phyloP scores from a whole-genome alignment of 23 tunicate species.

The Botrylloides violaceus region DNA sequence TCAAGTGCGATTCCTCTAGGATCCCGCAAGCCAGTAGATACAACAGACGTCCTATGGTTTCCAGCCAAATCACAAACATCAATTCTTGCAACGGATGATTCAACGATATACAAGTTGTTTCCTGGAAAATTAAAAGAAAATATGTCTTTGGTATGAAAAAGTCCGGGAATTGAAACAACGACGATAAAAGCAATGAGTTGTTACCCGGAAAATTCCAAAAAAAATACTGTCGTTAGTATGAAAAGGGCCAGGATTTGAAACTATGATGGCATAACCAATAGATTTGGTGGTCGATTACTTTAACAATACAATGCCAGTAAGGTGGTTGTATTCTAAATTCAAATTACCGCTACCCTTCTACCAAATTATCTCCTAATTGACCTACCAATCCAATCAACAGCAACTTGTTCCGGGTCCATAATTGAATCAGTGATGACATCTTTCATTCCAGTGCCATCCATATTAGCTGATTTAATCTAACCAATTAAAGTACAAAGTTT shows the following conservation, averaged over 20 bases:
- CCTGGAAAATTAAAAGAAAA: constrained; percentile 6
- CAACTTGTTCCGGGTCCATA: constrained; percentile 60
- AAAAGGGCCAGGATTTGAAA: too few species aligned
- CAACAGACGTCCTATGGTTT: constrained; percentile 34
- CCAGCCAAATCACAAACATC: constrained; percentile 67
- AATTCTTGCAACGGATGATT: constrained; percentile 65
- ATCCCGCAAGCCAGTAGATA: constrained; percentile 48
- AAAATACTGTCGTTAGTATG: too few species aligned
- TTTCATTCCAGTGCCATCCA: constrained; percentile 36
- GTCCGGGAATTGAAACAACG: too few species aligned
- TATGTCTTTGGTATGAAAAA: too few species aligned
- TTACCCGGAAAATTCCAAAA: too few species aligned
- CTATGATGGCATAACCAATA: too few species aligned
- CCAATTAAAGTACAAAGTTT: not conserved
- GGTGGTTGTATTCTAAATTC: too few species aligned
- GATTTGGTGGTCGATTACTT: too few species aligned
- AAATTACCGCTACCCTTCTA: too few species aligned
- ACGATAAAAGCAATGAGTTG: too few species aligned
- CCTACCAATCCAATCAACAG: constrained; percentile 83
- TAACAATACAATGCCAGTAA: too few species aligned
- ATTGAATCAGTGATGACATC: constrained; percentile 30
- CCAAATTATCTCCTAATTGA: too few species aligned
- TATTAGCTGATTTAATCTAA: constrained; percentile 60
- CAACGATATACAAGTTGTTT: constrained; percentile 68
- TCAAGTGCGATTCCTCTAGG: constrained; percentile 77